phyloP scores from a whole-genome alignment of 2,113 vertebrate genomes.

The Microcebus ravelobensis region DNA sequence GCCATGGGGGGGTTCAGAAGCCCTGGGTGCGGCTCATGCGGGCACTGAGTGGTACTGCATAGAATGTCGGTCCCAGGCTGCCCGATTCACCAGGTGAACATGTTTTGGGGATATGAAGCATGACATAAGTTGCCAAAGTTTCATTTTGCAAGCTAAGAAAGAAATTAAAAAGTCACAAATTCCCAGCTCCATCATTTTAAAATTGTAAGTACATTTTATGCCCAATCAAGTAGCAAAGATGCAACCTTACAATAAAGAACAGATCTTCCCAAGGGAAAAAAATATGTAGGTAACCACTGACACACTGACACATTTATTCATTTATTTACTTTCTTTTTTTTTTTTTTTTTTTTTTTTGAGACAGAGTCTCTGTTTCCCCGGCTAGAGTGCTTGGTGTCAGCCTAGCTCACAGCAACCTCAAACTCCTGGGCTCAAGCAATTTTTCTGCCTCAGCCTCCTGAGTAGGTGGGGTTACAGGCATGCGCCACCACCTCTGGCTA shows the following conservation, averaged over 20 bases:
- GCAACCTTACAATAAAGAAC: background rate
- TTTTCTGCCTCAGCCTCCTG: too few species aligned
- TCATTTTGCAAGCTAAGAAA: background rate
- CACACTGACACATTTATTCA: too few species aligned
- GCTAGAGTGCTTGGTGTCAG: too few species aligned
- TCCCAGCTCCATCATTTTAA: background rate
- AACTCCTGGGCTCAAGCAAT: too few species aligned
- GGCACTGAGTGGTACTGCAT: rapidly evolving
- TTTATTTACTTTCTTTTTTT: too few species aligned
- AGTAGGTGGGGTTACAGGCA: too few species aligned
- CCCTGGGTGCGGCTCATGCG: rapidly evolving
- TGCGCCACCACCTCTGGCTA: too few species aligned
- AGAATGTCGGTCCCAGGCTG: background rate
- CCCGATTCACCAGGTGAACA: background rate
- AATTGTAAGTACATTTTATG: background rate
- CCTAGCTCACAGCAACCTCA: too few species aligned
- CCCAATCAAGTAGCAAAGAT: background rate
- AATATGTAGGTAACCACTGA: background rate
- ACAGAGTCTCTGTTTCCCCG: too few species aligned
- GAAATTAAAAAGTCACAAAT: background rate
- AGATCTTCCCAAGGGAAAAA: background rate
- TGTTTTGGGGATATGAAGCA: background rate
- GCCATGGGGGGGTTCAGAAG: background rate
- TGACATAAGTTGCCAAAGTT: rapidly evolving
- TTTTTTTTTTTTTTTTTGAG: too few species aligned